Evolutionary conservation across 1,140 invertebrate species (phyloP), one percentile per base, ranked within the genome.

Genomic region (Ectropis grisescens): DNA sequence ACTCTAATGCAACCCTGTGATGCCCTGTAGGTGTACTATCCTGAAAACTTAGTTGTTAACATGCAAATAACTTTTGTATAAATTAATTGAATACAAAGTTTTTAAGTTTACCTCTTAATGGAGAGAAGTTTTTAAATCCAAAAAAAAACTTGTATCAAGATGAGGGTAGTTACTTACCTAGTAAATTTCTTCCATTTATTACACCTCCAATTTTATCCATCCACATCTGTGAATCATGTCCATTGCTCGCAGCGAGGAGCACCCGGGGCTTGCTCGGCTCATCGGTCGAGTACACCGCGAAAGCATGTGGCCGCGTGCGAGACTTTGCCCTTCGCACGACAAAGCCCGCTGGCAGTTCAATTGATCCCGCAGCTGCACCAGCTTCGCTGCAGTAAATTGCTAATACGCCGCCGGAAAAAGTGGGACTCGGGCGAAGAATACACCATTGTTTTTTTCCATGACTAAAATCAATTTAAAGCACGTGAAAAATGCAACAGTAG

Each of bases 391-490:
- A 70, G 37, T 80, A 80, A 8, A 80, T 66, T 27, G 71, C 75
- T 19, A 80, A 37, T 0, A 62, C 68, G 2, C 71, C 69, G 15
- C 74, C 71, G 13, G 49, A 42, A 32, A 53, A 58, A 23, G 59
- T 70, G 11, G 67, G 50, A 34, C 66, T 70, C 24, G 74, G 74
- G 31, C 74, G 41, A 43, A 80, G 47, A 39, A 80, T 80, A 49
- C 71, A 76, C 74, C 74, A 80, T 50, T 76, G 74, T 58, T 61
- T 68, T n/a, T 40, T 76, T 76, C 75, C 75, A 80, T 16, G 71
- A 66, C 75, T 80, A 44, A 30, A 31, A 60, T 55, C 37, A 56
- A 60, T 37, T 54, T 59, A n/a, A n/a, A n/a, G n/a, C n/a, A n/a
- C n/a, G n/a, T n/a, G n/a, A n/a, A n/a, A n/a, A n/a, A n/a, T n/a